These are phyloP conservation scores for Sorex araneus DNA, from an alignment of 2,113 vertebrate genomes.

Conservation along the genomic window DNA sequence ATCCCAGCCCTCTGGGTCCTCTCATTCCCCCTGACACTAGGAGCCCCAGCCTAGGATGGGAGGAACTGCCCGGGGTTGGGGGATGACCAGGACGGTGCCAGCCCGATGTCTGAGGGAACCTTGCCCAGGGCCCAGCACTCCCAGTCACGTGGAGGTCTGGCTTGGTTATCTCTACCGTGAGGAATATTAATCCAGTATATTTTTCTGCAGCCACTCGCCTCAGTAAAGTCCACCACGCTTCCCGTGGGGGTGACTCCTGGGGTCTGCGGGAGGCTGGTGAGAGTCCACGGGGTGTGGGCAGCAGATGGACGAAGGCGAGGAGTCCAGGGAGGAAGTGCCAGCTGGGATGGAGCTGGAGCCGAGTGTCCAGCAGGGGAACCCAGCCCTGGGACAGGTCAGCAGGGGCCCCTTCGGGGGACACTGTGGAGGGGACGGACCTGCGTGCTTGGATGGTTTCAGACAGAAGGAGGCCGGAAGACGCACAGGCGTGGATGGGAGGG, in stretches of 20 bases:
- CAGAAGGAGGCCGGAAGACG: not conserved
- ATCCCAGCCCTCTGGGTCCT: too few relatives aligned
- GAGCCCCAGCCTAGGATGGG: too few relatives aligned
- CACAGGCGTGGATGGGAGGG: not conserved
- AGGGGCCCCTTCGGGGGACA: too few relatives aligned
- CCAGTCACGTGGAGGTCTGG: not conserved
- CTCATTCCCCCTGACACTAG: too few relatives aligned
- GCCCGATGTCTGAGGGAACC: not conserved
- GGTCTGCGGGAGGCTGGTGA: not conserved
- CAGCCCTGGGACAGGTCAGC: too few relatives aligned
- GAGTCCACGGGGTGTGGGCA: not conserved
- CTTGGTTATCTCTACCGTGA: slow-evolving; percentile 52
- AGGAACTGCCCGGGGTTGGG: too few relatives aligned
- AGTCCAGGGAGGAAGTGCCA: not conserved
- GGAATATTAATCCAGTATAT: slow-evolving; percentile 41
- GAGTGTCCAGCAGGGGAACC: not conserved
- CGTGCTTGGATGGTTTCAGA: not conserved
- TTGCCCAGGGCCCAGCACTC: not conserved
- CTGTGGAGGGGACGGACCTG: not conserved
- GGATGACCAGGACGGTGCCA: not conserved
- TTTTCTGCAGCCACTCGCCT: not conserved
- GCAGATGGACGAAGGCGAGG: not conserved
- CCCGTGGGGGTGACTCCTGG: too few relatives aligned
- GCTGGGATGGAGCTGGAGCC: not conserved
- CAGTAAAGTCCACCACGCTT: not conserved